Conservation (phyloP, 1,140 invertebrate genomes). For the Drosophila pruinosa region DNA sequence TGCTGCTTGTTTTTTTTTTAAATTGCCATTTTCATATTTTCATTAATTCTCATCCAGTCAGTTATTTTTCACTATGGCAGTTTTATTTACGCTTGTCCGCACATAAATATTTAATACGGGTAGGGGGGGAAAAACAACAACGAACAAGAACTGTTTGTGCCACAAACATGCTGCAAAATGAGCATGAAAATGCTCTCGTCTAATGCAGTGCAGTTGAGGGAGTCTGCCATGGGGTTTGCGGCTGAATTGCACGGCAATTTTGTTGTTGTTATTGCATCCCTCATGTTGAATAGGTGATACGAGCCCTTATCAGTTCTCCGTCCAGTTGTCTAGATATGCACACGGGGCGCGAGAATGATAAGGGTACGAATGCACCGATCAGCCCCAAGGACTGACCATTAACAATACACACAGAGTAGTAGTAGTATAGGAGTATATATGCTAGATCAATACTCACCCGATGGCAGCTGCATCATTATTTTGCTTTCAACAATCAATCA, state of each 20-base stretch:
- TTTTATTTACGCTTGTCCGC: conserved; percentile 39
- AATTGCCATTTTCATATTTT: conserved; percentile 4
- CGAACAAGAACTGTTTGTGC: neutral
- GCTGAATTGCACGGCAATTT: neutral
- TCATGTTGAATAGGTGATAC: conserved; percentile 84
- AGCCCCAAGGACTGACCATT: conserved; percentile 16
- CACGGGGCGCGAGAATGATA: conserved; percentile 90
- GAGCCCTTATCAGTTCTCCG: conserved; percentile 91
- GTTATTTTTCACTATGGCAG: conserved; percentile 31
- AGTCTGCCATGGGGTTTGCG: neutral
- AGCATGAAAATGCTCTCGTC: conserved; percentile 8
- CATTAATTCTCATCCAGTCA: conserved; percentile 18
- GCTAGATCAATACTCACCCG: conserved; percentile 63
- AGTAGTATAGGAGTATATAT: too few relatives aligned
- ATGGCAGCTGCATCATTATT: neutral
- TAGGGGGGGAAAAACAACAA: too few relatives aligned
- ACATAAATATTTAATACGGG: conserved; percentile 6
- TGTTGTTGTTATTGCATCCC: conserved; percentile 1
- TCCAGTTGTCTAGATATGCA: conserved; percentile 86
- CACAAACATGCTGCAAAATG: conserved; percentile 15
- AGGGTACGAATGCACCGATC: conserved; percentile 84
- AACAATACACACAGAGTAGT: neutral
- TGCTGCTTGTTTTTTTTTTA: conserved; percentile 1
- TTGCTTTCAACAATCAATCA: conserved; percentile 42
- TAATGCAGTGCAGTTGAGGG: conserved; percentile 5